Conservation (phyloP, 2,888 invertebrate genomes). For the Venusia cambrica region DNA sequence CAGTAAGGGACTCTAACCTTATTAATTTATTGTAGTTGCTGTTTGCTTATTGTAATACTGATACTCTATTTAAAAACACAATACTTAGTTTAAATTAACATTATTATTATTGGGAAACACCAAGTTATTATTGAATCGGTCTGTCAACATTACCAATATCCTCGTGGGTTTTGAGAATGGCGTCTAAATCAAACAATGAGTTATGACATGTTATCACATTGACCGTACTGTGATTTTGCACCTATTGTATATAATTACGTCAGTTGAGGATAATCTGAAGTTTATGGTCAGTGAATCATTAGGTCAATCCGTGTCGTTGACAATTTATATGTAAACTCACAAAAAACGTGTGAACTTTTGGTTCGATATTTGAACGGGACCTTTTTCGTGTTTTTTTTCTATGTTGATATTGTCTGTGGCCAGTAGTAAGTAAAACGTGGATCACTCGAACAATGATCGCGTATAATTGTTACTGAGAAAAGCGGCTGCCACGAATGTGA, state of each 20-base stretch:
- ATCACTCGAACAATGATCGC: slow-evolving; percentile 59
- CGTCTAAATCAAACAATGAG: slow-evolving; percentile 32
- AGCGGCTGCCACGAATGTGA: slow-evolving; percentile 42
- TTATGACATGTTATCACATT: slow-evolving; percentile 39
- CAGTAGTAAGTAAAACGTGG: slow-evolving; percentile 44
- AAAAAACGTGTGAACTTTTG: slow-evolving; percentile 42
- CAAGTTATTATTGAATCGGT: no score
- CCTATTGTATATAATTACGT: slow-evolving; percentile 62
- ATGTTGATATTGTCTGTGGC: slow-evolving; percentile 48
- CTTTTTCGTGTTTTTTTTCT: slow-evolving; percentile 39
- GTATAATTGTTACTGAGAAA: slow-evolving; percentile 60
- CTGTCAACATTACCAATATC: slow-evolving; percentile 26
- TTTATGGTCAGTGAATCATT: slow-evolving; percentile 75
- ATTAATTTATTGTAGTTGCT: no score
- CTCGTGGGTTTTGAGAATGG: slow-evolving; percentile 35
- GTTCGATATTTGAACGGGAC: slow-evolving; percentile 31
- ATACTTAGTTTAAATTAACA: no score
- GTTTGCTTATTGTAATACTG: no score
- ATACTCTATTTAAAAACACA: no score
- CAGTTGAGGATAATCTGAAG: slow-evolving; percentile 67
- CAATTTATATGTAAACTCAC: slow-evolving; percentile 63
- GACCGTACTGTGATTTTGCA: slow-evolving; percentile 43
- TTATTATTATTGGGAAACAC: no score
- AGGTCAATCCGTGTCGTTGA: slow-evolving; percentile 72
- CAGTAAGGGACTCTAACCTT: no score